These are phyloP conservation scores for Axis porcinus DNA, from an alignment of 2,113 vertebrate genomes.

Conservation along the genomic window DNA sequence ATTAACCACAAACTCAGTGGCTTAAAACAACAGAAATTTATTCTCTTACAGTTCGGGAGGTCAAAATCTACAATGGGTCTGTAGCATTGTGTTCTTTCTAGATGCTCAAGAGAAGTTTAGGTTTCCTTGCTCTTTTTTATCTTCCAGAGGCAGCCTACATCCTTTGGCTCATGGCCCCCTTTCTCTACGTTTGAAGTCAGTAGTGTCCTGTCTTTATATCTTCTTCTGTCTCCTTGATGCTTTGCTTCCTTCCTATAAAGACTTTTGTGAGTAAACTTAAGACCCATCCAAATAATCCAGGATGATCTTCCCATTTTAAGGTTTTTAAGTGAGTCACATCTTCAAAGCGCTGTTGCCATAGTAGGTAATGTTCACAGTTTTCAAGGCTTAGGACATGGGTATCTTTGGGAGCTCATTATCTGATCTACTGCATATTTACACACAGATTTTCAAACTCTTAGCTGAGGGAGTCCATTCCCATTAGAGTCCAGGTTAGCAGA, in stretches of 20 bases:
- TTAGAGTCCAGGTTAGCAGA: neutral
- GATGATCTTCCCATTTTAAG: neutral
- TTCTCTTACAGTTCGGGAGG: neutral
- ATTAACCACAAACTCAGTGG: neutral
- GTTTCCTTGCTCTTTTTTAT: neutral
- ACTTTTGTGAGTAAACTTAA: neutral
- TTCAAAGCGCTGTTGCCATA: neutral
- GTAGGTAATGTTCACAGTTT: neutral
- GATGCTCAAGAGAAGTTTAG: neutral
- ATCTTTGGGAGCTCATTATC: neutral
- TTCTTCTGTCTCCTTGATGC: too few relatives aligned
- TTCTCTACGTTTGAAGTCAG: neutral
- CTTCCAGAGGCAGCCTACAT: neutral
- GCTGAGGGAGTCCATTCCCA: neutral
- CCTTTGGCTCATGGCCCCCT: neutral
- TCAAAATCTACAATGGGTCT: neutral
- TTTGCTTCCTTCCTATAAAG: neutral
- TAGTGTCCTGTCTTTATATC: neutral
- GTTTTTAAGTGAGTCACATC: neutral
- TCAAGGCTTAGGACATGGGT: neutral
- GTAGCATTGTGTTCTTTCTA: neutral
- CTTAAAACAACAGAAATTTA: neutral
- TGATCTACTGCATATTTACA: neutral
- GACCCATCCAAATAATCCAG: neutral
- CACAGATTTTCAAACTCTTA: neutral